phyloP scores from a whole-genome alignment of 1,140 invertebrate genomes.

The Brachionus calyciflorus region DNA sequence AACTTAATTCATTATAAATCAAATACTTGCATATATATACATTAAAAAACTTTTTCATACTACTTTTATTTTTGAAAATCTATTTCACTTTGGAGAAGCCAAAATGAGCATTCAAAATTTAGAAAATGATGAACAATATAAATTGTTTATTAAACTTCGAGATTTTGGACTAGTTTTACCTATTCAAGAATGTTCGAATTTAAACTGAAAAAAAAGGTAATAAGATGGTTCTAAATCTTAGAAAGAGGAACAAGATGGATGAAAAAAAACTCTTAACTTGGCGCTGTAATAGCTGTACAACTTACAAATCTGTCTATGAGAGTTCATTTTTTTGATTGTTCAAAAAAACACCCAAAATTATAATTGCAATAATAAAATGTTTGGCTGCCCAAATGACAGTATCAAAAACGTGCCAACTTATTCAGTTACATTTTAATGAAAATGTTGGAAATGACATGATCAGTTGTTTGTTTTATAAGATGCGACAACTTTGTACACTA shows the following conservation, averaged over 20 bases:
- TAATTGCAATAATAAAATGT: no score
- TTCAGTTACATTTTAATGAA: no score
- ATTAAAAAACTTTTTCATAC: slow-evolving; percentile 16
- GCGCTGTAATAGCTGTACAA: not conserved
- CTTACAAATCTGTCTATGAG: not conserved
- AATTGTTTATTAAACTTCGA: no score
- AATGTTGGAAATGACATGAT: no score
- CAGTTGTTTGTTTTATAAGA: no score
- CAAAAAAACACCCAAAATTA: no score
- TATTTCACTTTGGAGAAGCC: not conserved
- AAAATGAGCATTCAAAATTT: slow-evolving; percentile 16
- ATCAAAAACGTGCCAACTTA: no score
- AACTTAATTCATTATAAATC: not conserved
- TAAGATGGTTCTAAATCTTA: no score
- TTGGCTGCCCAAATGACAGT: no score
- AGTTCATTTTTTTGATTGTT: slow-evolving; percentile 5
- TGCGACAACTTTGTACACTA: no score
- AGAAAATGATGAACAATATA: slow-evolving; percentile 13
- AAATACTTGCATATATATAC: slow-evolving; percentile 11
- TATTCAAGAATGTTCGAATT: no score
- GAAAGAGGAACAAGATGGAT: not conserved
- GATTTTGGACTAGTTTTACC: slow-evolving; percentile 11
- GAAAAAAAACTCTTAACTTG: not conserved
- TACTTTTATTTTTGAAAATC: slow-evolving; percentile 23
- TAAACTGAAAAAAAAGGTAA: no score